Base-by-base conservation (phyloP, 53 echinoderm and acorn worm genomes). In the Temnopleurus reevesii region DNA sequence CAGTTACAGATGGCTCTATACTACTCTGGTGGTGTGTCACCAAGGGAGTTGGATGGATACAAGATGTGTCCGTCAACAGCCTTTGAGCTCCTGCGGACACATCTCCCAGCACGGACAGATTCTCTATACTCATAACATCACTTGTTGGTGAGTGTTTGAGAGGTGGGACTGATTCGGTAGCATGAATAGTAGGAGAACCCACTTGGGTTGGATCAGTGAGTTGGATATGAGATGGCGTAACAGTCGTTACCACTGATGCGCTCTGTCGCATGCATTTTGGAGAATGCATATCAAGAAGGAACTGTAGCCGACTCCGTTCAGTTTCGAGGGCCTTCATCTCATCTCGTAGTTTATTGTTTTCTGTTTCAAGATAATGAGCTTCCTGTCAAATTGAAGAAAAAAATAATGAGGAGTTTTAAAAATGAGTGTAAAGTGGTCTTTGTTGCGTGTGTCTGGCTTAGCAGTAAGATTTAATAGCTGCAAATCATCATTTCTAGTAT, bases 331-430 rank as follows among this genome's bases (percentile, higher is more conserved):
- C 81, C 36, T 76, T 89, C 82, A 66, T 83, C 46, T 92, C 92
- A 27, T 83, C 83, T 18, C 81, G 91, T 17, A 97, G 89, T 12
- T 90, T 91, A 5, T 65, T 57, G 29, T 97, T 97, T 18, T 76
- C 89, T 12, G 92, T 45, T 77, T 97, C 97, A 12, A 95, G 84
- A 41, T 94, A 17, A 54, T 95, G 92, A 1, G 94, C 94, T 90
- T 97, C 97, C 97, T 97, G 63, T 12, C 45, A 4, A 56, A 53
- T 49, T 21, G 41, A 76, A 79, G 49, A 49, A 79, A n/a, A 24
- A 45, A 12, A 76, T 33, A 35, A 76, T 10, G 9, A 31, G 34
- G 76, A 49, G 15, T 15, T 12, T 49, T 49, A 49, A 49, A n/a
- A n/a, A n/a, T n/a, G n/a, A n/a, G n/a, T n/a, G n/a, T n/a, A n/a